Percentiles rank a stretch among this genome's conserved stretches.
phyloP scores from a whole-genome alignment of 2,113 vertebrate genomes.

The Caretta caretta region DNA sequence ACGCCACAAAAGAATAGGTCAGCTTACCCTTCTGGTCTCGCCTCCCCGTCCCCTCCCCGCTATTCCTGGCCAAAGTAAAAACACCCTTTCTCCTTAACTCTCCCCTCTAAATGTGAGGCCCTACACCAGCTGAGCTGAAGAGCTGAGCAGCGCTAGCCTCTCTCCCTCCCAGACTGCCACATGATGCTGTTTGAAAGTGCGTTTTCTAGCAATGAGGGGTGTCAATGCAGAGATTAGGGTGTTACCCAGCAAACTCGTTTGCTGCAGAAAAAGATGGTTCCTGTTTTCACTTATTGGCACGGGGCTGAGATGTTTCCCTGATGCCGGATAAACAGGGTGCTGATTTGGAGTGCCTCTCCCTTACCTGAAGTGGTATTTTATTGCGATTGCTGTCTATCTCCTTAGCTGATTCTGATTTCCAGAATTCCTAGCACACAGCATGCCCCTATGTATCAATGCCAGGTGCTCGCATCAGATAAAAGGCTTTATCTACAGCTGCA shows the following conservation, averaged over 20 bases:
- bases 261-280: neutral
- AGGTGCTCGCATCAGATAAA: neutral
- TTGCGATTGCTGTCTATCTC: neutral
- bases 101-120: neutral
- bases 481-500: neutral
- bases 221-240: neutral
- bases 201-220: neutral
- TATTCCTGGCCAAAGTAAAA: too few species aligned
- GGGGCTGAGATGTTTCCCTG: neutral
- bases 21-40: too few species aligned
- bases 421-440: neutral
- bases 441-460: neutral
- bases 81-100: neutral
- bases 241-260: neutral
- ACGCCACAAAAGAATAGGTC: neutral
- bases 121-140: neutral
- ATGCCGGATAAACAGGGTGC: neutral
- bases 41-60: too few species aligned
- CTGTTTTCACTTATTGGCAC: neutral
- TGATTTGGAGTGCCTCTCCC: neutral
- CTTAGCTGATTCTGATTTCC: neutral
- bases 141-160: too few species aligned
- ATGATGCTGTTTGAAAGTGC: neutral
- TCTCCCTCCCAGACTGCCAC: neutral
- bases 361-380: neutral